Conservation (phyloP, 2,888 invertebrate genomes). For the Lepidocyrtinus sp. region DNA sequence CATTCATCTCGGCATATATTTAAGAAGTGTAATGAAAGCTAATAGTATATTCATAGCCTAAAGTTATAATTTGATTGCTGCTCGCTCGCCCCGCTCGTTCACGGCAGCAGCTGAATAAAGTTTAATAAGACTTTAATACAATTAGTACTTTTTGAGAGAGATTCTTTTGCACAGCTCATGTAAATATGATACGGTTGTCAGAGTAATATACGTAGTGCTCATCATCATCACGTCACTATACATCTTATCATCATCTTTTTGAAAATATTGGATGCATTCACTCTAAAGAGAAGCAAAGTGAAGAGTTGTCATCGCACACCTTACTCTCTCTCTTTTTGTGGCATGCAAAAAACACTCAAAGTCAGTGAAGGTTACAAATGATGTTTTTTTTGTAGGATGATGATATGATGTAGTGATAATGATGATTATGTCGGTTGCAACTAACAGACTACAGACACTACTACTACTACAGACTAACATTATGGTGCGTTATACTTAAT, state of each 20-base stretch:
- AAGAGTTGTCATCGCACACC: constrained; percentile 30
- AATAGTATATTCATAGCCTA: background rate
- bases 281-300: constrained; percentile 11
- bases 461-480: no score
- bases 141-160: background rate
- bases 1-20: background rate
- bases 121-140: background rate
- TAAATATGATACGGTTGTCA: constrained; percentile 6
- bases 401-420: constrained; percentile 17
- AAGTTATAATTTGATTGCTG: background rate
- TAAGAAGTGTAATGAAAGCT: background rate
- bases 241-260: constrained; percentile 5
- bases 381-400: background rate
- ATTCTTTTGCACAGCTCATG: background rate
- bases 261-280: background rate
- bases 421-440: constrained; percentile 14
- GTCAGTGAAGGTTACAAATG: constrained; percentile 44
- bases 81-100: background rate
- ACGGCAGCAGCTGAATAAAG: background rate
- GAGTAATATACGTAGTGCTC: background rate
- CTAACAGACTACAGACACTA: no score
- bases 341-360: constrained; percentile 31
- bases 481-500: constrained; percentile 42
- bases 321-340: background rate
- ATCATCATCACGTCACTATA: background rate